Evolutionary conservation across 2,113 vertebrate genomes (phyloP), one percentile per base, ranked within the genome.

Genomic region (Chionis minor): DNA sequence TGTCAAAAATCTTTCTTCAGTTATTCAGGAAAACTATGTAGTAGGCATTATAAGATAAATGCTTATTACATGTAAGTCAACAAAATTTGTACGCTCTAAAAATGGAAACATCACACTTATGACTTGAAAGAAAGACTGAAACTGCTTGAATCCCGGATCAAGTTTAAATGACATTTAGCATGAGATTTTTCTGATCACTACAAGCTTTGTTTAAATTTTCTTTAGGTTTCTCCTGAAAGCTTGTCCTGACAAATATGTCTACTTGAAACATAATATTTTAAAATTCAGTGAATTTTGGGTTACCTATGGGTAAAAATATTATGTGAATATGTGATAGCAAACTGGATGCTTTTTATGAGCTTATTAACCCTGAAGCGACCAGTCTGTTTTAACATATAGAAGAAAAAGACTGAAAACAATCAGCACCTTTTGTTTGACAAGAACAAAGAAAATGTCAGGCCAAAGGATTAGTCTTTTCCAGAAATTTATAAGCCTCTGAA

Each of bases 401-500:
- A 89, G 9, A 40, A 66, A 77, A 80, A n/a, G 33, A 69, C 4
- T 40, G 49, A 82, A 95, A 80, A 88, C 35, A 73, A 87, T 71
- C 59, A 81, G 19, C 59, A 75, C 28, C 59, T 94, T 96, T 80
- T 94, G 61, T 94, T 79, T 70, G 54, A 58, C 33, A 58, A 5
- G n/a, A 94, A 82, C 86, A 94, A 92, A 96, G 78, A 49, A 85
- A 96, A 86, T 42, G 75, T 72, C 85, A 96, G 63, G 63, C 44
- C 67, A 93, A 56, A 91, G 42, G 79, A 94, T 75, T 71, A 70
- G 84, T 88, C 42, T 94, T 90, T 97, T 92, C 73, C 82, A 92
- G 55, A 96, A 83, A 94, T 90, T 58, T 94, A 82, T 87, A 96
- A 96, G 63, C 85, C 73, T 87, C 84, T 94, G 91, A 91, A 97